A percentile compares a stretch with the other conserved stretches of the same genome.
phyloP scores from a whole-genome alignment of 2,888 invertebrate species.

The Hemithea aestivaria region DNA sequence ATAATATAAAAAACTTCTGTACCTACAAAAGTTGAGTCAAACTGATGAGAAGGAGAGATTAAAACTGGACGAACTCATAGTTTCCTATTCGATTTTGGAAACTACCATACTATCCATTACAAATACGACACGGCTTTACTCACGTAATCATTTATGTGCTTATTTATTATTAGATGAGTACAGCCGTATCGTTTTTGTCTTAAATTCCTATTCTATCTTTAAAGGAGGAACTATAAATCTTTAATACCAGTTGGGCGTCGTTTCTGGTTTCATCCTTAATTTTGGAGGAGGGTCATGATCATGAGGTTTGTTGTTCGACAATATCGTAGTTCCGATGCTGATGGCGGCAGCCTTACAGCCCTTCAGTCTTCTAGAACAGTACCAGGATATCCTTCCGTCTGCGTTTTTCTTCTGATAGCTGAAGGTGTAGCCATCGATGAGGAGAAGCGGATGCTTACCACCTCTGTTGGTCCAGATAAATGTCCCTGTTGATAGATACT shows the following conservation, averaged over 20 bases:
- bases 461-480: constrained; percentile 68
- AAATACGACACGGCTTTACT: too few relatives aligned
- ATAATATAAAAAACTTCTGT: too few relatives aligned
- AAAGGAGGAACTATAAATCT: not conserved
- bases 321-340: constrained; percentile 50
- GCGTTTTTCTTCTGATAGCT: constrained; percentile 69
- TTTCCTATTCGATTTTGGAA: too few relatives aligned
- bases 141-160: too few relatives aligned
- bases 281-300: constrained; percentile 54
- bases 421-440: constrained; percentile 61
- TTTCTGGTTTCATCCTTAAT: constrained; percentile 4
- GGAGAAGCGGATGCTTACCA: constrained; percentile 64
- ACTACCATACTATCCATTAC: too few relatives aligned
- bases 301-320: constrained; percentile 52
- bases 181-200: too few relatives aligned
- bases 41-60: too few relatives aligned
- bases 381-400: constrained; percentile 67
- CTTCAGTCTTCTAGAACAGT: constrained; percentile 64
- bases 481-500: constrained; percentile 42
- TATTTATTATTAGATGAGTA: too few relatives aligned
- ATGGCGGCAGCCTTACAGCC: constrained; percentile 66
- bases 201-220: not conserved
- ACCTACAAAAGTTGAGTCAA: too few relatives aligned
- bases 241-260: not conserved
- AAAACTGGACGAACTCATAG: too few relatives aligned